phyloP scores from a whole-genome alignment of 2,113 vertebrate species.

The Spilogale gracilis region DNA sequence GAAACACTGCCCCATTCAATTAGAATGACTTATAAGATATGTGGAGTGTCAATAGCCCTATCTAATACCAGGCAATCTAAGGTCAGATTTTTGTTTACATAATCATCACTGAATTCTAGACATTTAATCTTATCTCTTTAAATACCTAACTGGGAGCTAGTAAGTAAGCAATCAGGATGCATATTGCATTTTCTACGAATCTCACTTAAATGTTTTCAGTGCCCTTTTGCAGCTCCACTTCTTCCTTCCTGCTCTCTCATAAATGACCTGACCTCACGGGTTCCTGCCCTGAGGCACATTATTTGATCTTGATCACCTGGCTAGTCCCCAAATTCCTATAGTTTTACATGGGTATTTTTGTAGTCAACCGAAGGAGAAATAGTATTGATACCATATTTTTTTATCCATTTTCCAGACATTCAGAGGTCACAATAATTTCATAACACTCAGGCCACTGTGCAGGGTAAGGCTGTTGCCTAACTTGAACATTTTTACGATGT shows the following conservation, averaged over 20 bases:
- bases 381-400: background rate
- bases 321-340: background rate
- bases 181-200: slow-evolving; percentile 57
- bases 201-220: slow-evolving; percentile 27
- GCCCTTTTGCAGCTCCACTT: background rate
- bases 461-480: background rate
- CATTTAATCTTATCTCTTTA: slow-evolving; percentile 79
- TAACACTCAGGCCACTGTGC: background rate
- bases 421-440: slow-evolving; percentile 10
- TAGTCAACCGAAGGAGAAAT: slow-evolving; percentile 8
- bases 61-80: slow-evolving; percentile 73
- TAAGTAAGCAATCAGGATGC: slow-evolving; percentile 36
- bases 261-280: background rate
- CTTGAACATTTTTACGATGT: background rate
- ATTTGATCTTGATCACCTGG: background rate
- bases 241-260: background rate
- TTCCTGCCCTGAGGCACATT: background rate
- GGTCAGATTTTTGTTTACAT: slow-evolving; percentile 76
- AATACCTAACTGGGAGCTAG: slow-evolving; percentile 66
- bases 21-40: slow-evolving; percentile 74
- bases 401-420: background rate
- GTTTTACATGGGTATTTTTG: slow-evolving; percentile 36
- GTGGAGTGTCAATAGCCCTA: slow-evolving; percentile 66
- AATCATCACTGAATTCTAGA: slow-evolving; percentile 78
- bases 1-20: slow-evolving; percentile 60